These are phyloP conservation scores for Brachypteracias leptosomus DNA, from an alignment of 2,113 vertebrate species.

Conservation along the genomic window DNA sequence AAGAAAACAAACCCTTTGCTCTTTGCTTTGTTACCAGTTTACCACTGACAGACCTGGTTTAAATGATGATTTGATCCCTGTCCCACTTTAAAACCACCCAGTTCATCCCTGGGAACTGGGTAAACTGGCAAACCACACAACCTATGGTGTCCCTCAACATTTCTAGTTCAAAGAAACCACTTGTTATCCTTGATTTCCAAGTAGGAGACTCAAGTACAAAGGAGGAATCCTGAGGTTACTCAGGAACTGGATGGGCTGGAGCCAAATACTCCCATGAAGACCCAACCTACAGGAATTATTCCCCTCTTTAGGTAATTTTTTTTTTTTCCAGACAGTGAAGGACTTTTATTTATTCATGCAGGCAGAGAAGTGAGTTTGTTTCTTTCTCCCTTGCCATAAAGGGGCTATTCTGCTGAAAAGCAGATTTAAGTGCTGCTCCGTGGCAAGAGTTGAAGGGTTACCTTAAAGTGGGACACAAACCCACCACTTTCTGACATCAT, in stretches of 20 bases:
- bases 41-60: not conserved
- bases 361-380: not conserved
- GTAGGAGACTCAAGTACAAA: not conserved
- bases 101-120: constrained; percentile 45
- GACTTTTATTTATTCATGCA: not conserved
- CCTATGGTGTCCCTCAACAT: not conserved
- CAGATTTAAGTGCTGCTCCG: not conserved
- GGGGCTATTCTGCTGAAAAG: not conserved
- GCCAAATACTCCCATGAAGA: not conserved
- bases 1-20: not conserved
- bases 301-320: not conserved
- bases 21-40: not conserved
- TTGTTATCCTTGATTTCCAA: not conserved
- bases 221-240: not conserved
- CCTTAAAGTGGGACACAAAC: not conserved
- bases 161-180: not conserved
- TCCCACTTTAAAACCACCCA: not conserved
- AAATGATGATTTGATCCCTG: not conserved
- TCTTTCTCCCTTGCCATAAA: not conserved
- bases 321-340: not conserved
- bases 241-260: not conserved
- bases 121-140: constrained; percentile 34
- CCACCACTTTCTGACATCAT: constrained; percentile 32
- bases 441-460: not conserved
- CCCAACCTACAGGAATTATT: not conserved